Evolutionary conservation across 2,113 vertebrate genomes (phyloP).

Genomic region (Gallinago paraguaiae): DNA sequence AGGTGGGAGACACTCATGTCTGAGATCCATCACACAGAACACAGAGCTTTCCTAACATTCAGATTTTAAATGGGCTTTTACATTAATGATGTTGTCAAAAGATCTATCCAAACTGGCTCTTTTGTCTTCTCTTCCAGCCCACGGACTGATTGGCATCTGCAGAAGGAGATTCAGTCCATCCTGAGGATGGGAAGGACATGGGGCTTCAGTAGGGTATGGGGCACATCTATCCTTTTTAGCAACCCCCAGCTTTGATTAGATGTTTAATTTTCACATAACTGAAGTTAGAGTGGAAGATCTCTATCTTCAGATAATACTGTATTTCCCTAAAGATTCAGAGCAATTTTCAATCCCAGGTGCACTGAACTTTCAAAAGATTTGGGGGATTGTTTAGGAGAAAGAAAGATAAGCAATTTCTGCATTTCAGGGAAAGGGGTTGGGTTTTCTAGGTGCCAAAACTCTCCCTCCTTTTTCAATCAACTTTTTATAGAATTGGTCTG

Average conservation of each 20-base stretch:
- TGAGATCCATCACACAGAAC: not conserved
- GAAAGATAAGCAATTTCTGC: not conserved
- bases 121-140: not conserved
- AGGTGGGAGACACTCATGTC: not conserved
- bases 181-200: not conserved
- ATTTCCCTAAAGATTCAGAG: not conserved
- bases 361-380: not conserved
- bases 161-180: not conserved
- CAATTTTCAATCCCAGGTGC: not conserved
- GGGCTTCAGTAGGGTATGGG: not conserved
- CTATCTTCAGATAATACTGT: not conserved
- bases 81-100: not conserved
- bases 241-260: not conserved
- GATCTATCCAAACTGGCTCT: not conserved
- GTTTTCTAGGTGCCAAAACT: not conserved
- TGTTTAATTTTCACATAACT: not conserved
- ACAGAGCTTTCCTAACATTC: not conserved
- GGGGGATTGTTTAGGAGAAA: not conserved
- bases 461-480: not conserved
- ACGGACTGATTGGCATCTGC: rapidly evolving
- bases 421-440: not conserved
- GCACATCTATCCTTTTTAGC: not conserved
- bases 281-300: not conserved
- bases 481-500: not conserved
- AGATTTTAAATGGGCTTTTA: not conserved